Evolutionary conservation across 2,113 vertebrate genomes (phyloP).

Genomic region (Solea solea): DNA sequence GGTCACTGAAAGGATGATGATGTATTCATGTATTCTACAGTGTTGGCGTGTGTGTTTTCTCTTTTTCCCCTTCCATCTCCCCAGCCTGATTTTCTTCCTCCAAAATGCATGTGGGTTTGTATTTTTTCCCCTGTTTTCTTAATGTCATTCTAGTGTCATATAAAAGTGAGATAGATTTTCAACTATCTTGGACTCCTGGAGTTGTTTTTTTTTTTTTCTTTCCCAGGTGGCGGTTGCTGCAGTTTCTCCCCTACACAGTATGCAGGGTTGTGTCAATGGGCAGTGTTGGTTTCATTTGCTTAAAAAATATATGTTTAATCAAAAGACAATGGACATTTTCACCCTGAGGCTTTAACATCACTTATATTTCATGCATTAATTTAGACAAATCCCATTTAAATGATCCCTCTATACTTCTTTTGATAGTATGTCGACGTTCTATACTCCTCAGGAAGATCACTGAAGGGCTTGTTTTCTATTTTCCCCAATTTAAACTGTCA

Average conservation of each 20-base stretch:
- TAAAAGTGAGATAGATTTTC: constrained; percentile 73
- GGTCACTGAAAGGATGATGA: constrained; percentile 58
- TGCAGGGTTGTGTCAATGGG: neutral
- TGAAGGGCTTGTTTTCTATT: too few relatives aligned
- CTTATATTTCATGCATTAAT: neutral
- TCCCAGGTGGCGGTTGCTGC: neutral
- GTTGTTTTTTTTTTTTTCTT: constrained; percentile 26
- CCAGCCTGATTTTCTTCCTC: constrained; percentile 9
- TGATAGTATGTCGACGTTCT: too few relatives aligned
- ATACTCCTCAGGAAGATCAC: too few relatives aligned
- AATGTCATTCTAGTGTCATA: constrained; percentile 76
- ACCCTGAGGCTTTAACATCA: neutral
- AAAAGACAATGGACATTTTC: neutral
- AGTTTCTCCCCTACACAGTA: neutral
- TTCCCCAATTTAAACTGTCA: too few relatives aligned
- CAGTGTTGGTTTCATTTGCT: neutral
- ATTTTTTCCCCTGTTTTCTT: constrained; percentile 46
- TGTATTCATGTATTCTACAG: constrained; percentile 58
- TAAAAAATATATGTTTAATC: neutral
- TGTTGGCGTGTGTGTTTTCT: constrained; percentile 6
- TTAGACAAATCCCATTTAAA: neutral
- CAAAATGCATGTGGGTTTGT: constrained; percentile 64
- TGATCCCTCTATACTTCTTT: too few relatives aligned
- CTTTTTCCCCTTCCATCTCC: constrained; percentile 9
- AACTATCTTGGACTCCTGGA: constrained; percentile 32